Evolutionary conservation across 2,113 vertebrate genomes (phyloP).

Genomic region (Pangasianodon gigas): DNA sequence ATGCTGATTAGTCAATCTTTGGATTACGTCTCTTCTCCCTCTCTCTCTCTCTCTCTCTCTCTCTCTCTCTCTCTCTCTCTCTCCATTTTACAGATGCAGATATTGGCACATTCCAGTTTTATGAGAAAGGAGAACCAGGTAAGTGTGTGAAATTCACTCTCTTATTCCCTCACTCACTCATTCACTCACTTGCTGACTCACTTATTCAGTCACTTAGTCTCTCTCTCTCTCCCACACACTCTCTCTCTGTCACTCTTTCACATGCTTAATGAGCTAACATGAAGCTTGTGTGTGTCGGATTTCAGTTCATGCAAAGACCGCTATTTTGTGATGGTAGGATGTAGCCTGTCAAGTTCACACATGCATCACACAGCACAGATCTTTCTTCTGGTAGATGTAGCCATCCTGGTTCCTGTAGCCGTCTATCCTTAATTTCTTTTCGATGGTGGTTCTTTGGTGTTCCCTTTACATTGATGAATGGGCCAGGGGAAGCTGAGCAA

Average conservation of each 20-base stretch:
- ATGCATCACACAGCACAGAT: background rate
- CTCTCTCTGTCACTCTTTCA: background rate
- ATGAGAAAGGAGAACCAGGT: slow-evolving; percentile 90
- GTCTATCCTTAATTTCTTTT: background rate
- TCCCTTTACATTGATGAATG: background rate
- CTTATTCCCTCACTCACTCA: background rate
- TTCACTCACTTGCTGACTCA: background rate
- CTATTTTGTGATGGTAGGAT: too few species aligned
- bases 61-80: slow-evolving; percentile 6
- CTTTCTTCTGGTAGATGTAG: background rate
- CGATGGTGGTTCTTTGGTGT: background rate
- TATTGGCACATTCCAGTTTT: slow-evolving; percentile 89
- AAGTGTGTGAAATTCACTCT: slow-evolving; percentile 65
- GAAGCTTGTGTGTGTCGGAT: too few species aligned
- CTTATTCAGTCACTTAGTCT: background rate
- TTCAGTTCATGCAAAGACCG: too few species aligned
- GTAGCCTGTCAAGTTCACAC: too few species aligned
- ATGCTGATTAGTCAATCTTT: slow-evolving; percentile 72
- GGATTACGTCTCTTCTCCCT: slow-evolving; percentile 59
- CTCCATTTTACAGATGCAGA: slow-evolving; percentile 80
- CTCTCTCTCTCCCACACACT: background rate
- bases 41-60: slow-evolving; percentile 60
- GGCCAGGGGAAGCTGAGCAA: background rate
- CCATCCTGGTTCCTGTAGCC: background rate
- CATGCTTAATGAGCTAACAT: too few species aligned